Evolutionary conservation across 2,888 invertebrate genomes (phyloP).

Genomic region (Hirtodrosophila histrioides): DNA sequence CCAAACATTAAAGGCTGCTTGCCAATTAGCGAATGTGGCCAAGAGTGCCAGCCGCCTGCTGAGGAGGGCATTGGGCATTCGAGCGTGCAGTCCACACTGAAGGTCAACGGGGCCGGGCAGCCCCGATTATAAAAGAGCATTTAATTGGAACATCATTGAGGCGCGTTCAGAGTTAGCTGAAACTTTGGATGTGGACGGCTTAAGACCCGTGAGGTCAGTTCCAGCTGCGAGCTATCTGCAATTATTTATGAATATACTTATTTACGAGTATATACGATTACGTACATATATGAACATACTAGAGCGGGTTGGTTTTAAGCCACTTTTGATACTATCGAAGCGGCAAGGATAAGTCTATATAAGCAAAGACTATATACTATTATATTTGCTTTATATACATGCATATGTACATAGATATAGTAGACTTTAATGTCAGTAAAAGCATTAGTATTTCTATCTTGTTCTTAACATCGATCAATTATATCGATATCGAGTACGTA

Average conservation of each 20-base stretch:
- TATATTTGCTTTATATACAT: too few species aligned
- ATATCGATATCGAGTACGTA: too few species aligned
- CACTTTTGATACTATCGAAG: too few species aligned
- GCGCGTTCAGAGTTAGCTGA: conserved; percentile 19
- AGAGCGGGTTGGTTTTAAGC: too few species aligned
- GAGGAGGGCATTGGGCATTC: conserved; percentile 61
- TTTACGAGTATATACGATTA: too few species aligned
- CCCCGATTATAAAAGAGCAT: conserved; percentile 51
- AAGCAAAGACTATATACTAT: too few species aligned
- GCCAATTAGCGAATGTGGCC: conserved; percentile 54
- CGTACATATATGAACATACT: too few species aligned
- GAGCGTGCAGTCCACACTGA: conserved; percentile 55
- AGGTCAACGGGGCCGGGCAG: conserved; percentile 44
- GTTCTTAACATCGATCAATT: too few species aligned
- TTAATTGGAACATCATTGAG: conserved; percentile 70
- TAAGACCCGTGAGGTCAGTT: conserved; percentile 19
- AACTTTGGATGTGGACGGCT: conserved; percentile 11
- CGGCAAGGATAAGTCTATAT: too few species aligned
- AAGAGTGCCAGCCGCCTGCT: conserved; percentile 28
- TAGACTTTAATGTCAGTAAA: too few species aligned
- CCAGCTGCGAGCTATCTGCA: conserved; percentile 26
- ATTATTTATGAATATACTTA: conserved; percentile 20
- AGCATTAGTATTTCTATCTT: too few species aligned
- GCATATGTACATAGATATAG: too few species aligned
- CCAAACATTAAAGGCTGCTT: conserved; percentile 35